Conservation (phyloP, 2,797 vertebrate species). For the Xyrichtys novacula region DNA sequence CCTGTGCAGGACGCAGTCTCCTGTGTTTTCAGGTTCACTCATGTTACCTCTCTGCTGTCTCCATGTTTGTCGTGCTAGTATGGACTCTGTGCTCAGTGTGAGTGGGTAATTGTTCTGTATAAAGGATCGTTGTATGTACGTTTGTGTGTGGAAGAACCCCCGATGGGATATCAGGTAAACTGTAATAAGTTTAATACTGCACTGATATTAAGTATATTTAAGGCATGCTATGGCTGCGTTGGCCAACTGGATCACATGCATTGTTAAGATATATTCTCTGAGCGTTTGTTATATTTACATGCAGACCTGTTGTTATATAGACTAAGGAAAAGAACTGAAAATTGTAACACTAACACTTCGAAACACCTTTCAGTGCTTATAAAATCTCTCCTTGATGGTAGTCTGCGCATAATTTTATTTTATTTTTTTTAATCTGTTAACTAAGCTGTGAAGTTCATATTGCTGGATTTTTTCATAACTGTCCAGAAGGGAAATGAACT, state of each 20-base stretch:
- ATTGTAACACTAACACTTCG: conserved; percentile 68
- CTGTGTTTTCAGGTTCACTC: conserved; percentile 81
- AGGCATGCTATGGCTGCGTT: conserved; percentile 77
- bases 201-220: conserved; percentile 76
- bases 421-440: conserved; percentile 26
- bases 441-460: conserved; percentile 72
- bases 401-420: conserved; percentile 33
- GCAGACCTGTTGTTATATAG: conserved; percentile 51
- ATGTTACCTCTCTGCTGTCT: conserved; percentile 77
- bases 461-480: conserved; percentile 56
- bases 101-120: conserved; percentile 64
- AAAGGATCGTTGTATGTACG: conserved; percentile 55
- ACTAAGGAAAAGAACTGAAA: conserved; percentile 47
- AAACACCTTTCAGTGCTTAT: conserved; percentile 64
- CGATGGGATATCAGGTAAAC: conserved; percentile 78
- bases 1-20: conserved; percentile 63
- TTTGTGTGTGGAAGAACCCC: conserved; percentile 68
- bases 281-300: conserved; percentile 61
- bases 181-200: conserved; percentile 74
- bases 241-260: conserved; percentile 71
- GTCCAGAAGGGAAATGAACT: conserved; percentile 51
- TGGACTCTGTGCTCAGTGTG: conserved; percentile 64
- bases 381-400: conserved; percentile 52
- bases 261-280: conserved; percentile 66
- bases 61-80: conserved; percentile 66